phyloP scores from a whole-genome alignment of 2,888 invertebrate species.

The Agonopterix alstromeriana region DNA sequence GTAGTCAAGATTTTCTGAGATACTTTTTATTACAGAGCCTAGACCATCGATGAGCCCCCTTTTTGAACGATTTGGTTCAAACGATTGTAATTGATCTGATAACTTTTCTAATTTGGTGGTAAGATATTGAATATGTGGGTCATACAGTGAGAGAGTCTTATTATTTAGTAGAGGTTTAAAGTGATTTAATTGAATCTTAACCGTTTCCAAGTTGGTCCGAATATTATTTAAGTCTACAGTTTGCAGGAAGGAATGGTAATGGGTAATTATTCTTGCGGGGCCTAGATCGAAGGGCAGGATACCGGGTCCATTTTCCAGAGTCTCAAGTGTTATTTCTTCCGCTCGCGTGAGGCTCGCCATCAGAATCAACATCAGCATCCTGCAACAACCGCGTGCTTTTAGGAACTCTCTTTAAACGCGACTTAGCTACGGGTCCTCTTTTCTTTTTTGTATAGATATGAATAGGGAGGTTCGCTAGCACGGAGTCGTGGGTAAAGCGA shows the following conservation, averaged over 20 bases:
- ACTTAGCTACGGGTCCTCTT: constrained; percentile 8
- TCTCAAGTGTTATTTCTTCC: constrained; percentile 11
- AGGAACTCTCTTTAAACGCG: constrained; percentile 6
- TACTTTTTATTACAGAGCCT: constrained; percentile 9
- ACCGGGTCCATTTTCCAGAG: constrained; percentile 8
- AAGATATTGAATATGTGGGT: constrained; percentile 6
- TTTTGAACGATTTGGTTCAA: constrained; percentile 5
- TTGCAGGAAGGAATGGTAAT: constrained; percentile 14
- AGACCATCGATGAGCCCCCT: constrained; percentile 9
- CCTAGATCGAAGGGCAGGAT: constrained; percentile 11
- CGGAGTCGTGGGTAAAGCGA: constrained; percentile 8
- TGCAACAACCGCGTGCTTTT: constrained; percentile 4
- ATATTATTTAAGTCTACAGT: constrained; percentile 9
- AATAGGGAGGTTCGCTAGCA: background rate
- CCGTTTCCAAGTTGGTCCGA: constrained; percentile 3
- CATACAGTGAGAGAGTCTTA: constrained; percentile 2
- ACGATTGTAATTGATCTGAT: constrained; percentile 3
- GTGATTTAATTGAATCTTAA: constrained; percentile 4
- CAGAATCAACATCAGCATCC: background rate
- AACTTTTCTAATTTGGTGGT: background rate
- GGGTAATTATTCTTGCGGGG: constrained; percentile 6
- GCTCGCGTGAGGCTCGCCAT: background rate
- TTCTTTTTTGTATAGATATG: constrained; percentile 8
- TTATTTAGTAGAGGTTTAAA: background rate
- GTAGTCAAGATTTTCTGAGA: constrained; percentile 9